Evolutionary conservation across 2,113 vertebrate genomes (phyloP), one percentile per base, ranked within the genome.

Genomic region (Ramphastos sulfuratus): DNA sequence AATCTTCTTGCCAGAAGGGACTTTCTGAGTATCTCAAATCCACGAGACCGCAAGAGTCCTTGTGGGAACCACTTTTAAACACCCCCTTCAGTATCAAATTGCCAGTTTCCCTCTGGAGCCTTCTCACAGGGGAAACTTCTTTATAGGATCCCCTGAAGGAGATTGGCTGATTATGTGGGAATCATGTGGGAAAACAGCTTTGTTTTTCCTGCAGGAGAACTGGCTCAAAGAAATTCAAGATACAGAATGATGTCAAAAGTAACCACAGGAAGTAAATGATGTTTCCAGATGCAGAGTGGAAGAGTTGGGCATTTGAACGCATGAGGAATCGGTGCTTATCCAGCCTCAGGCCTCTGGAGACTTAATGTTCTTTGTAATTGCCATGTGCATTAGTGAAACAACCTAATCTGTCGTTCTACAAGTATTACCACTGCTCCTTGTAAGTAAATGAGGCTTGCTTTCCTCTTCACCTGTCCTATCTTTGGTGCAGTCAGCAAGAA

Each of bases 31-130:
- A 61, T 50, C 63, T 61, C 72, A 66, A 15, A 42, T 64, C 23
- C 4, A 15, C 1, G 1, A 77, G 56, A 83, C 19, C n/a, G 8
- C 60, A 90, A 74, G 4, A 0, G 0, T 59, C 9, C 35, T 59
- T 31, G 25, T 21, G 24, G 2, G 3, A 89, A 27, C 5, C 74
- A 14, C 31, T 87, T 96, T 83, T 55, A 73, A 90, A 75, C 19
- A 54, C 6, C 1, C 2, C 50, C 23, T 81, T 92, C 74, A 56
- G 18, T 31, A 85, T 42, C 33, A 79, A 54, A 64, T 60, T 52
- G 3, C 7, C 8, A 23, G 7, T 71, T 77, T 85, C 17, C 28
- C 44, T 72, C 33, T 72, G 59, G 19, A 89, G 7, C 14, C 12
- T 72, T 65, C 33, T 79, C 31, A 52, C 1, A 2, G 15, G 25